phyloP scores from a whole-genome alignment of 92 coral and sea anemone genomes.

The Phenganax subtilis region DNA sequence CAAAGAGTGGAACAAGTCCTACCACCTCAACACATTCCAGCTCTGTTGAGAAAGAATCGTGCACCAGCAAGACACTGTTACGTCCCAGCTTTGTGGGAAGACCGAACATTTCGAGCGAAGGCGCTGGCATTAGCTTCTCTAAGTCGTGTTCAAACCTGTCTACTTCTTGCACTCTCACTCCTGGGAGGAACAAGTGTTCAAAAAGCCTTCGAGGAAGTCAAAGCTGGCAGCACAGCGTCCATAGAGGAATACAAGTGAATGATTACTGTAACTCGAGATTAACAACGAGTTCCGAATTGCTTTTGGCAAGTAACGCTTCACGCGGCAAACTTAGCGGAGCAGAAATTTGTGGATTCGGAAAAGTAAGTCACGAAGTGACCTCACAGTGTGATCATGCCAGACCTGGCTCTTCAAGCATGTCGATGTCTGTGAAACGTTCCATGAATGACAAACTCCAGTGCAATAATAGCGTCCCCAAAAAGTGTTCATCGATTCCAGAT shows the following conservation, averaged over 20 bases:
- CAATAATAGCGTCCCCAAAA: too few species aligned
- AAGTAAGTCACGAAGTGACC: too few species aligned
- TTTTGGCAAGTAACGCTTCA: constrained; percentile 59
- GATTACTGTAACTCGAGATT: constrained; percentile 61
- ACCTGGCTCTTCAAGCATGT: too few species aligned
- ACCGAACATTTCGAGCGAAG: constrained; percentile 26
- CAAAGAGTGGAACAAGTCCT: constrained; percentile 20
- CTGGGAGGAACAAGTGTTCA: constrained; percentile 8
- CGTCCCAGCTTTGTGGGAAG: constrained; percentile 34
- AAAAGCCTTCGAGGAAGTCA: constrained; percentile 48
- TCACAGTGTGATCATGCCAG: too few species aligned
- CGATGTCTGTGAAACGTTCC: too few species aligned
- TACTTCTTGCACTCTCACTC: constrained; percentile 17
- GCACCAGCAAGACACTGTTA: constrained; percentile 19
- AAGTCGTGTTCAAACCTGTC: constrained; percentile 35
- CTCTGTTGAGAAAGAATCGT: constrained; percentile 20
- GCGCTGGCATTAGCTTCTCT: constrained; percentile 17
- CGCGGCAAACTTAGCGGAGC: constrained; percentile 37
- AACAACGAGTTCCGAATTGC: constrained; percentile 74
- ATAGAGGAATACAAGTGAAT: constrained; percentile 55
- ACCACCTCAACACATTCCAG: constrained; percentile 32
- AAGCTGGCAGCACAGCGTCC: constrained; percentile 61
- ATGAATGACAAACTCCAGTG: too few species aligned
- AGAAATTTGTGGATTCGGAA: too few species aligned
- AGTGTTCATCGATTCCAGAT: too few species aligned